Conservation (phyloP, 2,797 vertebrate genomes). For the Sebastes cheni region DNA sequence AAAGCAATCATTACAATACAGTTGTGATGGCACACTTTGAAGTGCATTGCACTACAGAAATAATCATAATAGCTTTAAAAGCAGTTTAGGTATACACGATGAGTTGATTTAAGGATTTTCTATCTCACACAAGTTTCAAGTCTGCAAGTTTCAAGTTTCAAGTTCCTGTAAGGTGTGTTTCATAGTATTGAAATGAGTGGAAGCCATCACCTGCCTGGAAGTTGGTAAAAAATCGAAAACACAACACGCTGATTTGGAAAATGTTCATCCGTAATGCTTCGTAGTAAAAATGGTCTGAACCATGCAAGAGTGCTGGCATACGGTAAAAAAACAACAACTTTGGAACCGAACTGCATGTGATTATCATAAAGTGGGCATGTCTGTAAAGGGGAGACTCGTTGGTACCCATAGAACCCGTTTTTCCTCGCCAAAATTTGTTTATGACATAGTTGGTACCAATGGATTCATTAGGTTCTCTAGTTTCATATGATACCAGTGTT, state of each 20-base stretch:
- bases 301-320: background rate
- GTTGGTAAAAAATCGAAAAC: background rate
- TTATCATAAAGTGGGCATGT: too few species aligned
- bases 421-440: too few species aligned
- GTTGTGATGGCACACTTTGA: background rate
- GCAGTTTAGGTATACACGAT: background rate
- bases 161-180: slow-evolving; percentile 2
- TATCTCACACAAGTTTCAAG: slow-evolving; percentile 8
- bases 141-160: slow-evolving; percentile 35
- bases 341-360: too few species aligned
- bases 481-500: too few species aligned
- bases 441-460: too few species aligned
- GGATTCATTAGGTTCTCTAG: too few species aligned
- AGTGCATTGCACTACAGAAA: background rate
- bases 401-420: too few species aligned
- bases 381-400: too few species aligned
- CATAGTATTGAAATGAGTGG: slow-evolving; percentile 22
- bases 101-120: slow-evolving; percentile 1
- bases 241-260: background rate
- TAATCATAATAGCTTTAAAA: background rate
- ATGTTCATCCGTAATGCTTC: background rate
- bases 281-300: background rate
- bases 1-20: background rate
- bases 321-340: background rate
- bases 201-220: background rate